These are phyloP conservation scores for Sinelater perroti DNA, from an alignment of 2,888 invertebrate species.

Conservation along the genomic window DNA sequence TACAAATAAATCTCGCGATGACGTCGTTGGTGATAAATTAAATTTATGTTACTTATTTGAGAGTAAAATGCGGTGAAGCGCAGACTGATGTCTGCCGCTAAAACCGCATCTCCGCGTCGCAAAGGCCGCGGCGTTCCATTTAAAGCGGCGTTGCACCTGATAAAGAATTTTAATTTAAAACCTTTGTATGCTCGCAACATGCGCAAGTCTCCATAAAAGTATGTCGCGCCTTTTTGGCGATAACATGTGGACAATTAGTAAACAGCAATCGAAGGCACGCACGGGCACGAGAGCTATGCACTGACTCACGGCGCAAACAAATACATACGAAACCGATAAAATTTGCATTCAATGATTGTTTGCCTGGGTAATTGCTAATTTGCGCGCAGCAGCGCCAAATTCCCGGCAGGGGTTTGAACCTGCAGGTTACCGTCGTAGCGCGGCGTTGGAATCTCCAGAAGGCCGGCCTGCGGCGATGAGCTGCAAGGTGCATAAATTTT, in stretches of 20 bases:
- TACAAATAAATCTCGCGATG: no score
- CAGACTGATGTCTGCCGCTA: no score
- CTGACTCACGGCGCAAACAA: constrained; percentile 24
- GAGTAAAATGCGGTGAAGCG: no score
- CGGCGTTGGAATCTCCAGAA: background rate
- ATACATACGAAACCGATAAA: constrained; percentile 23
- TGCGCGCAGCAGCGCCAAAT: constrained; percentile 16
- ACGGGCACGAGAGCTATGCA: constrained; percentile 19
- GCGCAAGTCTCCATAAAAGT: constrained; percentile 17
- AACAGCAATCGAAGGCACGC: constrained; percentile 15
- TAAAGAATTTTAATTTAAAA: background rate
- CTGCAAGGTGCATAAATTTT: constrained; percentile 22
- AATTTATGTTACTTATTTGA: background rate
- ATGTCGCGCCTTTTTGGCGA: constrained; percentile 9
- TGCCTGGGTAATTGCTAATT: constrained; percentile 24
- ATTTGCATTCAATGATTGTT: constrained; percentile 32
- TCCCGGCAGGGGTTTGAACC: constrained; percentile 17
- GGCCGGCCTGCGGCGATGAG: no score
- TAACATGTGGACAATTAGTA: constrained; percentile 22
- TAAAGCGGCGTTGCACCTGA: background rate
- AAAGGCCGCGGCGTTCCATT: background rate
- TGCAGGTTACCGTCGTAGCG: background rate
- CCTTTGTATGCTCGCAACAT: background rate
- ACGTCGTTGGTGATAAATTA: background rate
- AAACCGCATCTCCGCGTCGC: no score